Conservation (phyloP, 2,888 invertebrate genomes). For the Aphrophora alni region DNA sequence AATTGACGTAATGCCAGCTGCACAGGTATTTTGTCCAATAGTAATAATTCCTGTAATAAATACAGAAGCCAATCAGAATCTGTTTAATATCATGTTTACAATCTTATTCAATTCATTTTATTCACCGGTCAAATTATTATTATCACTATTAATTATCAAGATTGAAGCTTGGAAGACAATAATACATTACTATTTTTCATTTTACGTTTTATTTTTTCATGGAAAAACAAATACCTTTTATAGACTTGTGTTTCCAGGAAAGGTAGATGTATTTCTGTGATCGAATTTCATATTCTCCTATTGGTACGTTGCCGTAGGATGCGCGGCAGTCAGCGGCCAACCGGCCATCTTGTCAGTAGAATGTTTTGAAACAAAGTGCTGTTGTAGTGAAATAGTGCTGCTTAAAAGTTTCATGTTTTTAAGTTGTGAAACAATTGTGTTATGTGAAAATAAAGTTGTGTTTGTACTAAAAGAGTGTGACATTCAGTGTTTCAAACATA, state of each 20-base stretch:
- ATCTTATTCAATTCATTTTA: background rate
- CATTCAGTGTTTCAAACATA: background rate
- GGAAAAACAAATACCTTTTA: background rate
- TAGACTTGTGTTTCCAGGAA: background rate
- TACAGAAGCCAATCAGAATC: conserved; percentile 6
- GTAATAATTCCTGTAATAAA: conserved; percentile 6
- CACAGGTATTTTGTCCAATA: conserved; percentile 6
- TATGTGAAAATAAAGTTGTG: conserved; percentile 11
- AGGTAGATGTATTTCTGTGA: conserved; percentile 27
- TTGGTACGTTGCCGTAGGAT: conserved; percentile 39
- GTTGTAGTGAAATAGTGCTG: conserved; percentile 18
- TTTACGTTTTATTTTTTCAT: background rate
- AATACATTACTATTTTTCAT: background rate
- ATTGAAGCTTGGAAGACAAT: background rate
- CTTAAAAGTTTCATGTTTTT: background rate
- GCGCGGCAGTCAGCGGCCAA: conserved; percentile 42
- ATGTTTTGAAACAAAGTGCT: conserved; percentile 42
- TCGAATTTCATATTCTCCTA: conserved; percentile 36
- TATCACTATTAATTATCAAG: background rate
- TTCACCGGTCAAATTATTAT: background rate
- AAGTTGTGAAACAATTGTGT: conserved; percentile 16
- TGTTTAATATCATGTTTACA: background rate
- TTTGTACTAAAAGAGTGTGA: background rate
- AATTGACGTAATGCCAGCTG: conserved; percentile 9
- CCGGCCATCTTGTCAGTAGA: conserved; percentile 42